Base-by-base conservation (phyloP, 1,140 invertebrate genomes). In the Tribolium castaneum region DNA sequence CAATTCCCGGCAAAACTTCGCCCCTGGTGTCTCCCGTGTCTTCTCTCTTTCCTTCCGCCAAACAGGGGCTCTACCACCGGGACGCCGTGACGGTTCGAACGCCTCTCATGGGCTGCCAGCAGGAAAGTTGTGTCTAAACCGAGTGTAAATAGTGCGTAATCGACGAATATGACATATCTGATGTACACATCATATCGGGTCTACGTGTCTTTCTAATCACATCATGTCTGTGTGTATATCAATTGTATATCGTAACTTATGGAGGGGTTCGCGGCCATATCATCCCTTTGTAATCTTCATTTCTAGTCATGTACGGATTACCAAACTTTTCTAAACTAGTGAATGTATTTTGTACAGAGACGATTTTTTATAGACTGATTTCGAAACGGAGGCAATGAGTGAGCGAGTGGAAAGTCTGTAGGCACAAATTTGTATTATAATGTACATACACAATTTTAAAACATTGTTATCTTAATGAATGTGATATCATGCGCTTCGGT, bases 1-100 rank as follows among this genome's bases (percentile, higher is more conserved):
- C 80, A 16, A 73, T 76, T 6, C 76, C 79, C 56, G 83, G 86
- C 6, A 87, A 87, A 81, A 34, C 59, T 4, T 83, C 85, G 19
- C 83, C 85, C 2, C 76, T 86, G 51, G 80, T 86, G 2, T 87
- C 86, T 9, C 85, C 86, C 1, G 84, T 83, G 12, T 82, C 85
- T 1, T 80, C 84, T 12, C 76, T 85, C 7, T 85, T 86, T 74
- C 84, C 83, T 6, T 54, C 81, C 34, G 54, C 80, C 14, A 86
- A 85, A 77, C 84, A 80, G 9, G 81, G 76, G n/a, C 45, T 86
- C 7, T 86, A 86, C 73, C 85, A 88, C 81, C 88, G 93, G 78
- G 94, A 96, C 86, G 92, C 95, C 6, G 94, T 96, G 10, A 95
- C 94, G 2, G 94, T 95, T 12, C 89, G 94, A 81, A 95, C 94